A percentile compares a stretch with the other conserved stretches of the same genome.
phyloP scores from a whole-genome alignment of 2,797 vertebrate species.

The Scyliorhinus canicula region DNA sequence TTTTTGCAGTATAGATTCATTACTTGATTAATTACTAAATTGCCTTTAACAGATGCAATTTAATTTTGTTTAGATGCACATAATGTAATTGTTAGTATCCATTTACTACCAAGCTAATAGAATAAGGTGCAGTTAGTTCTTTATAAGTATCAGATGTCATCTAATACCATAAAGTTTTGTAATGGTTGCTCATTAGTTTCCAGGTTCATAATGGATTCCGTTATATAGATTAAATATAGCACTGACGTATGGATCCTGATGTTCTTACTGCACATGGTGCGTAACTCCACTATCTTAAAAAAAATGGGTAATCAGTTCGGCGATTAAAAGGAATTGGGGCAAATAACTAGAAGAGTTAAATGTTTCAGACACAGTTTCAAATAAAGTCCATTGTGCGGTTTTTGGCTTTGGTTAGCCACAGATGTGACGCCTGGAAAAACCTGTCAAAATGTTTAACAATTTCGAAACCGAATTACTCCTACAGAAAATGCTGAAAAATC shows the following conservation, averaged over 20 bases:
- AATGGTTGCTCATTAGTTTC: not conserved
- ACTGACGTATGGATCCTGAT: not conserved
- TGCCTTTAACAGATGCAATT: not conserved
- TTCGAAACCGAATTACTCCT: not conserved
- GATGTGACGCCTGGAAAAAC: not conserved
- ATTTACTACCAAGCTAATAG: not conserved
- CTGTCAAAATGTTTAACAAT: not conserved
- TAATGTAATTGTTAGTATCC: not conserved
- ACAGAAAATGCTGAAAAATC: too few relatives aligned
- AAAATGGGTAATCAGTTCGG: not conserved
- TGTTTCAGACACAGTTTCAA: too few relatives aligned
- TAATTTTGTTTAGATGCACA: not conserved
- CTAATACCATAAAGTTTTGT: not conserved
- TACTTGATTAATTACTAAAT: conserved; percentile 24
- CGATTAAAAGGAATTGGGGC: not conserved
- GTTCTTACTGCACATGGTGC: not conserved
- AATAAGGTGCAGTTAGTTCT: not conserved
- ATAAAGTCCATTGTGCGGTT: too few relatives aligned
- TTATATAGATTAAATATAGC: not conserved
- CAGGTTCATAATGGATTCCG: not conserved
- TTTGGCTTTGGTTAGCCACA: too few relatives aligned
- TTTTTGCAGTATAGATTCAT: conserved; percentile 25
- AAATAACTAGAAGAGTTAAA: too few relatives aligned
- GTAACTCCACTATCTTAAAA: not conserved
- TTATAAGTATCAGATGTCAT: not conserved